Base-by-base conservation (phyloP, 2,113 vertebrate genomes). In the Megaceryle torquata region DNA sequence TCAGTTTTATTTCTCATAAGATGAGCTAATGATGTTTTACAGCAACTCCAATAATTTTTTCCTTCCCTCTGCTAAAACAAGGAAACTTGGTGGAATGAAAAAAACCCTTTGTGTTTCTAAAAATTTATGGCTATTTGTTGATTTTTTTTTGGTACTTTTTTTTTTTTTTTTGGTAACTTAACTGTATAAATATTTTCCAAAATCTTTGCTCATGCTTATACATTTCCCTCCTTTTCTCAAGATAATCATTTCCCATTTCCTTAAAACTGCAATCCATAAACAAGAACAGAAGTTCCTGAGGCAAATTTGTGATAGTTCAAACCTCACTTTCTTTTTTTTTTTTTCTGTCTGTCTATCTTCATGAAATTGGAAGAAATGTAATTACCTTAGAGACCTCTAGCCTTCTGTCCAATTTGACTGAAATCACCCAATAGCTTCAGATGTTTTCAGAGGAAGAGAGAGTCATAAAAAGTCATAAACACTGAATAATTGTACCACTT, bases 311-410 rank as follows among this genome's bases (percentile, higher is more conserved):
- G 67, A 78, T 19, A 71, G 60, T 56, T 92, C 60, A 88, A 81
- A 83, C 51, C 76, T 82, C 6, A 6, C 26, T 82, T 29, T 63
- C 65, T 56, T 8, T 70, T 82, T 83, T 91, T 74, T 69, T 43
- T 10, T 41, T 41, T 41, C 41, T 78, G 39, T 59, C 64, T 70
- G 41, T 26, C 60, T 37, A 13, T 83, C 88, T 88, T 92, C 63
- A 94, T 71, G 69, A 94, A 94, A 84, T 71, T 2, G 4, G 57
- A 81, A 81, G 79, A 83, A 92, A 93, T 0, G 0, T 64, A 91
- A 95, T 89, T 92, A 94, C 91, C 64, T 68, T 75, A n/a, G 91
- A 93, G 80, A 96, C 94, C 84, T 93, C 35, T 24, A 88, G 74
- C 72, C 64, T 56, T 92, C 88, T 92, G 88, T 93, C 83, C 95